phyloP scores from a whole-genome alignment of 2,113 vertebrate genomes.

The Alces alces region DNA sequence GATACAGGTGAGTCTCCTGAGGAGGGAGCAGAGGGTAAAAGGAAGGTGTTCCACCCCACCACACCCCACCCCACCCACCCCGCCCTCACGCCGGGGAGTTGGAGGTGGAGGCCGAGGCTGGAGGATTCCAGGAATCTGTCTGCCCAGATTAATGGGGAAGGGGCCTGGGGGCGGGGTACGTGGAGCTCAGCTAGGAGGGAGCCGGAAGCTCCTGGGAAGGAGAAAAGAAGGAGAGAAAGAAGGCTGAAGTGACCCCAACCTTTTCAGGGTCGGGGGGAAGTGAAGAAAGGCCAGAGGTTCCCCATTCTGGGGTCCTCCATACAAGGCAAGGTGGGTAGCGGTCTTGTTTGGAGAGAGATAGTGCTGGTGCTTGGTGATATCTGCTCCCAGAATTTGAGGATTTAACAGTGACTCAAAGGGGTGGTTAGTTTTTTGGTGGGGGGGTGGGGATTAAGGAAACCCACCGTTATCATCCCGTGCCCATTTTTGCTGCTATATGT shows the following conservation, averaged over 20 bases:
- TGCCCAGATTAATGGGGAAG: background rate
- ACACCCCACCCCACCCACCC: background rate
- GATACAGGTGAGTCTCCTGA: background rate
- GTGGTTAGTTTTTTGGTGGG: background rate
- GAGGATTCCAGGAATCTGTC: background rate
- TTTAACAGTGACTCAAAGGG: background rate
- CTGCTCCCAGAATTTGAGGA: background rate
- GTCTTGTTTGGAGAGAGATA: background rate
- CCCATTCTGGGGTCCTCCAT: background rate
- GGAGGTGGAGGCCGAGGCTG: background rate
- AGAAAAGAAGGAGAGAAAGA: background rate
- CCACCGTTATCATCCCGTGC: background rate
- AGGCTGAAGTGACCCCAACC: background rate
- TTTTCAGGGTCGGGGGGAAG: accelerated
- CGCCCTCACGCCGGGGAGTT: background rate
- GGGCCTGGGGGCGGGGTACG: background rate
- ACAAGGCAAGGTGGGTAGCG: background rate
- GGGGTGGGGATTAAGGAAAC: background rate
- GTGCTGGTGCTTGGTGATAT: background rate
- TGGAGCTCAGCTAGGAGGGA: background rate
- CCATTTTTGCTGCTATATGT: background rate
- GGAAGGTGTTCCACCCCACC: background rate
- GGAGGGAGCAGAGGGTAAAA: background rate
- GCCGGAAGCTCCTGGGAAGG: background rate
- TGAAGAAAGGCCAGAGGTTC: background rate